Base-by-base conservation (phyloP, 2,888 invertebrate species). In the Brenthis daphne region DNA sequence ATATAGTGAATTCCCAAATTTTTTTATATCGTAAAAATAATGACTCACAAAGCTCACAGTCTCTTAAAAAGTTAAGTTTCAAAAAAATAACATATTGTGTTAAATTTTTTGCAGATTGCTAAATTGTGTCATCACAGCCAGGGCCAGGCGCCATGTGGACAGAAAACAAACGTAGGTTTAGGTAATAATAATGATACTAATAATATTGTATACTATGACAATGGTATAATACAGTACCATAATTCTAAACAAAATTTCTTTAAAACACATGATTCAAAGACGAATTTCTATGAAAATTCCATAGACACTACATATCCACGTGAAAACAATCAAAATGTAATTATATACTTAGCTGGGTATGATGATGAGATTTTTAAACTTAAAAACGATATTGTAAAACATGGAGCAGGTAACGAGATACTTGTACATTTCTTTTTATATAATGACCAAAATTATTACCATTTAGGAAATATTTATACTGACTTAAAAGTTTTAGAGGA, bases 291-390 rank as follows among this genome's bases (percentile, higher is more conserved):
- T 33, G 24, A 29, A 13, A 64, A n/a, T 4, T 2, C 48, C n/a
- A 11, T 47, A 6, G 20, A 50, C 3, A 16, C 24, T 13, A 48
- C 6, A 60, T 5, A 12, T n/a, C 37, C 6, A 51, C 8, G 3
- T 47, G 43, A 47, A 11, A 6, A 6, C 16, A 60, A 67, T 13
- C 6, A 37, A 43, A 66, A 3, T 43, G 8, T 43, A 8, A 53
- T 55, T 16, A 48, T 72, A 0, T 65, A 68, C 43, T 51, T 72
- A 65, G 68, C 65, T 12, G 69, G 72, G 11, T 64, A 64, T 47
- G 68, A 68, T 43, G 57, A 72, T 37, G 67, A 72, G 56, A 72
- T 72, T 53, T 60, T 64, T 6, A 12, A 68, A 37, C n/a, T 72
- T 0, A 70, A 68, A 58, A 16, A 48, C 0, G 70, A 70, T 13